These are phyloP conservation scores for Acanthornis magna DNA, from an alignment of 2,797 vertebrate species.

Conservation along the genomic window DNA sequence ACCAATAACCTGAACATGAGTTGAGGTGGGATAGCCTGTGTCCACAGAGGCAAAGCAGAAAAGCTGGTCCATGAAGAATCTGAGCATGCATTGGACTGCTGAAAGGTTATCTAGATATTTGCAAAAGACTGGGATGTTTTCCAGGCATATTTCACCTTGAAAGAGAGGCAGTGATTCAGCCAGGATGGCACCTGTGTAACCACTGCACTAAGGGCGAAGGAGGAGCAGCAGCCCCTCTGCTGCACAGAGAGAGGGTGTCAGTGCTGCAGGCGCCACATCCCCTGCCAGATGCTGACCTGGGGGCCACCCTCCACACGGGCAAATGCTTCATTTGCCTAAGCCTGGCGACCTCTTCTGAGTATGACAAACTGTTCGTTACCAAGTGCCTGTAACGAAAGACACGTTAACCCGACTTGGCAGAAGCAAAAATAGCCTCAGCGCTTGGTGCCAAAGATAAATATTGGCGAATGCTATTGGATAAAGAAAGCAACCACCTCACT, in stretches of 20 bases:
- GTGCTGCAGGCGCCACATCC: background rate
- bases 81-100: background rate
- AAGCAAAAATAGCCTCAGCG: conserved; percentile 26
- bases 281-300: background rate
- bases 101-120: conserved; percentile 18
- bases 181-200: background rate
- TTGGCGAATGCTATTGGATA: conserved; percentile 22
- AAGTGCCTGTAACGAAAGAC: background rate
- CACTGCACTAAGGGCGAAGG: background rate
- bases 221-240: background rate
- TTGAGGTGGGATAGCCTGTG: background rate
- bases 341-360: background rate
- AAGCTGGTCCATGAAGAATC: background rate
- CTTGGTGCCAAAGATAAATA: conserved; percentile 41
- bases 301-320: background rate
- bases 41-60: background rate
- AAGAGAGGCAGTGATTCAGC: background rate
- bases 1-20: background rate
- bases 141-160: conserved; percentile 30
- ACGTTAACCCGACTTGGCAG: background rate
- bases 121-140: background rate
- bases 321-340: background rate
- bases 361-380: background rate
- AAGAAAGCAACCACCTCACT: conserved; percentile 44
- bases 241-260: background rate